Conservation (phyloP, 2,888 invertebrate genomes). For the Sarcophaga carnaria region DNA sequence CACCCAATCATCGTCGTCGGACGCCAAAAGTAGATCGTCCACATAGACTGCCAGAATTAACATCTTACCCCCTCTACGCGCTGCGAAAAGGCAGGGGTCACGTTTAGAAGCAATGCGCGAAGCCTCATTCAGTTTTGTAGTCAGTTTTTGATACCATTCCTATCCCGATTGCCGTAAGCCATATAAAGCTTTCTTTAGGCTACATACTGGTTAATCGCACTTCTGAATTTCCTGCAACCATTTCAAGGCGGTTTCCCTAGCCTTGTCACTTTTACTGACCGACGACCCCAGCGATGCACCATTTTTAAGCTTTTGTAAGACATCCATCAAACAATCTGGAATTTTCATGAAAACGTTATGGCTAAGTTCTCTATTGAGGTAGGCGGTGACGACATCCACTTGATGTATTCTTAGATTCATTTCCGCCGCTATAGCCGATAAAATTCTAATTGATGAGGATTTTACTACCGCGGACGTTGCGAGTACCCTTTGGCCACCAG, state of each 20-base stretch:
- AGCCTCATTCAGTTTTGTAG: constrained; percentile 46
- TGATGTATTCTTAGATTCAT: constrained; percentile 56
- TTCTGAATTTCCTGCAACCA: constrained; percentile 46
- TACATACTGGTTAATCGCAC: constrained; percentile 44
- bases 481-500: too few relatives aligned
- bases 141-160: constrained; percentile 54
- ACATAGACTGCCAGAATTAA: constrained; percentile 65
- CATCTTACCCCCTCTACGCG: too few relatives aligned
- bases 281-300: constrained; percentile 24
- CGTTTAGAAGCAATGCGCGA: constrained; percentile 45
- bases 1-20: constrained; percentile 53
- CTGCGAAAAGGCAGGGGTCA: constrained; percentile 26
- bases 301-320: constrained; percentile 44
- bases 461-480: too few relatives aligned
- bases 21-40: constrained; percentile 68
- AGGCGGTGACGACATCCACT: constrained; percentile 61
- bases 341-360: constrained; percentile 56
- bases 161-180: constrained; percentile 61
- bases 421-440: background rate
- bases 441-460: too few relatives aligned
- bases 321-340: constrained; percentile 47
- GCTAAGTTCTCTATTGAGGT: constrained; percentile 57
- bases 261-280: background rate
- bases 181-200: constrained; percentile 57
- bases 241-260: background rate